Evolutionary conservation across 1,140 invertebrate species (phyloP).

Genomic region (Drepana arcuata): DNA sequence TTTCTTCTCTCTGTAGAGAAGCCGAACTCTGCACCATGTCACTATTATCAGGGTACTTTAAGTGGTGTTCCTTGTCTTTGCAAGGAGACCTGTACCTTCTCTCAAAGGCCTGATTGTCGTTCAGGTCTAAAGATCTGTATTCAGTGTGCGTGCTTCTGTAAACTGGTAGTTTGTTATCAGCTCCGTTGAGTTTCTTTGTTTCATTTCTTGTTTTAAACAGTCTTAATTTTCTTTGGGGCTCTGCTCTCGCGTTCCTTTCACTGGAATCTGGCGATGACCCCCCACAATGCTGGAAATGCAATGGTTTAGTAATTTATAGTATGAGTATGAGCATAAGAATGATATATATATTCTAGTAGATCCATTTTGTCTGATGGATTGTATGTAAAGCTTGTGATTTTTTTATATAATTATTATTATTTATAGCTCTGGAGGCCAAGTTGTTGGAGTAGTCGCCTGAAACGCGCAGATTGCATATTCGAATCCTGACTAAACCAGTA

Average conservation of each 20-base stretch:
- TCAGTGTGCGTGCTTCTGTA: slow-evolving; percentile 43
- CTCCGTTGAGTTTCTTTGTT: slow-evolving; percentile 71
- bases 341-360: too few relatives aligned
- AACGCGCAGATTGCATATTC: too few relatives aligned
- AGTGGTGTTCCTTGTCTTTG: slow-evolving; percentile 57
- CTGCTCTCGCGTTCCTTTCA: slow-evolving; percentile 61
- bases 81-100: slow-evolving; percentile 56
- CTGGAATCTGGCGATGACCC: slow-evolving; percentile 73
- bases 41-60: slow-evolving; percentile 52
- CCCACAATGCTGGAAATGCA: slow-evolving; percentile 46
- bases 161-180: slow-evolving; percentile 33
- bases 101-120: slow-evolving; percentile 47
- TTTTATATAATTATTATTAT: too few relatives aligned
- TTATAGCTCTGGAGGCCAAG: too few relatives aligned
- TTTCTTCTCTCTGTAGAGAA: slow-evolving; percentile 64
- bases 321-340: not conserved
- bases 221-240: slow-evolving; percentile 74
- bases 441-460: too few relatives aligned
- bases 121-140: slow-evolving; percentile 52
- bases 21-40: slow-evolving; percentile 61
- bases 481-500: too few relatives aligned
- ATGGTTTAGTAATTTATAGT: slow-evolving; percentile 1
- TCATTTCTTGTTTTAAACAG: slow-evolving; percentile 83
- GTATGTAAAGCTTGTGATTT: too few relatives aligned
- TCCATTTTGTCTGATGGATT: too few relatives aligned